Conservation (phyloP, 2,888 invertebrate genomes). For the Hirtodrosophila cameraria region DNA sequence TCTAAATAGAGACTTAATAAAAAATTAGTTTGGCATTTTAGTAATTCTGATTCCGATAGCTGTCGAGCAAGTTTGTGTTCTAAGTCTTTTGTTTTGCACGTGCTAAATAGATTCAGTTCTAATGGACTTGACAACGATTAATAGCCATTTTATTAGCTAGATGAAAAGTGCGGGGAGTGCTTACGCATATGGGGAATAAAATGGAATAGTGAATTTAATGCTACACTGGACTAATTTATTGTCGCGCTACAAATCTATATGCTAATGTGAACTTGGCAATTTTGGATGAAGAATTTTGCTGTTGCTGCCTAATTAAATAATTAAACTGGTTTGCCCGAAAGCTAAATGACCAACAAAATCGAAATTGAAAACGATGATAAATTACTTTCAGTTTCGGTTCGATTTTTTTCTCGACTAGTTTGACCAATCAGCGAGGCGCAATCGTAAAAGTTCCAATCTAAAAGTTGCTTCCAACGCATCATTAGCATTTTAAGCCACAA, state of each 20-base stretch:
- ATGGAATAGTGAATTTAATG: slow-evolving; percentile 1
- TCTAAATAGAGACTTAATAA: slow-evolving; percentile 15
- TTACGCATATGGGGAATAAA: slow-evolving; percentile 11
- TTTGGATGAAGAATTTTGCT: slow-evolving; percentile 56
- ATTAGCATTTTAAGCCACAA: slow-evolving; percentile 26
- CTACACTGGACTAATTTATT: slow-evolving; percentile 50
- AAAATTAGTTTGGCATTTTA: slow-evolving; percentile 49
- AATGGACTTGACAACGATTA: slow-evolving; percentile 30
- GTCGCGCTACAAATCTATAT: slow-evolving; percentile 54
- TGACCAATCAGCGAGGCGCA: slow-evolving; percentile 7
- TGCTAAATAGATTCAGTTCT: slow-evolving; percentile 21
- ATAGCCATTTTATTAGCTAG: slow-evolving; percentile 60
- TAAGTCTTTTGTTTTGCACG: slow-evolving; percentile 54
- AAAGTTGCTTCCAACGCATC: slow-evolving; percentile 26
- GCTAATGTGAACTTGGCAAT: slow-evolving; percentile 55
- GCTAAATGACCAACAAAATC: slow-evolving; percentile 48
- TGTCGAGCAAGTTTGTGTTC: slow-evolving; percentile 54
- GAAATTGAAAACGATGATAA: slow-evolving; percentile 62
- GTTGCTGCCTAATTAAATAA: slow-evolving; percentile 54
- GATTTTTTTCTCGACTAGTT: slow-evolving; percentile 10
- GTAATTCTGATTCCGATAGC: slow-evolving; percentile 43
- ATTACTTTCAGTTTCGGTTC: slow-evolving; percentile 39
- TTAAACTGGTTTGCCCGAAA: slow-evolving; percentile 63
- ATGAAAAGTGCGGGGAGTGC: slow-evolving; percentile 13
- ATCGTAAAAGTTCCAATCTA: slow-evolving; percentile 17